Conservation (phyloP, 2,113 vertebrate species). For the Heterotis niloticus region DNA sequence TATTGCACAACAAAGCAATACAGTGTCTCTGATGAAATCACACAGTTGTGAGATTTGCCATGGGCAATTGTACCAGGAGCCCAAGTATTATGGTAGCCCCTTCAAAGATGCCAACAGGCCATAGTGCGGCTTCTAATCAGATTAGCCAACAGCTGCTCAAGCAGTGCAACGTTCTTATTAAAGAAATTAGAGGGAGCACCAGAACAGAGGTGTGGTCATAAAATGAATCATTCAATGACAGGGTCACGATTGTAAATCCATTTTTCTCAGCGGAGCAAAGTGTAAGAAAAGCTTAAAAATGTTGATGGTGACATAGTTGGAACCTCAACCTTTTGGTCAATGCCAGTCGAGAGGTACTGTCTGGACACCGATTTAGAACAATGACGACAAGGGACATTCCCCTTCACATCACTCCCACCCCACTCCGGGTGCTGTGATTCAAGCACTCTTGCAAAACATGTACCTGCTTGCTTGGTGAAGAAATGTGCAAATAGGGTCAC, state of each 20-base stretch:
- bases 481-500: no score
- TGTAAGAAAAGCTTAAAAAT: no score
- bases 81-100: not conserved
- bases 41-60: not conserved
- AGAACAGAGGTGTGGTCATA: not conserved
- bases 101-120: not conserved
- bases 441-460: no score
- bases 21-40: not conserved
- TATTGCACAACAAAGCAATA: conserved; percentile 25
- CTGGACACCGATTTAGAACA: not conserved
- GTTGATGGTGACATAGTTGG: conserved; percentile 12
- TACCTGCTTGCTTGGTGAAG: no score
- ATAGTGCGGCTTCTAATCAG: conserved; percentile 22
- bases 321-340: conserved; percentile 21
- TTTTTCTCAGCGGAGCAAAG: not conserved
- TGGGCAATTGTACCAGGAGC: not conserved
- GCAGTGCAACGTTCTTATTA: conserved; percentile 13
- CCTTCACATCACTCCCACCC: no score
- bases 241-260: no score
- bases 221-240: no score
- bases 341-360: not conserved
- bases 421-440: no score
- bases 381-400: not conserved
- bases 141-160: conserved; percentile 19
- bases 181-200: not conserved